These are phyloP conservation scores for Tarsius wallacei DNA, from an alignment of 2,797 vertebrate genomes.

Conservation along the genomic window DNA sequence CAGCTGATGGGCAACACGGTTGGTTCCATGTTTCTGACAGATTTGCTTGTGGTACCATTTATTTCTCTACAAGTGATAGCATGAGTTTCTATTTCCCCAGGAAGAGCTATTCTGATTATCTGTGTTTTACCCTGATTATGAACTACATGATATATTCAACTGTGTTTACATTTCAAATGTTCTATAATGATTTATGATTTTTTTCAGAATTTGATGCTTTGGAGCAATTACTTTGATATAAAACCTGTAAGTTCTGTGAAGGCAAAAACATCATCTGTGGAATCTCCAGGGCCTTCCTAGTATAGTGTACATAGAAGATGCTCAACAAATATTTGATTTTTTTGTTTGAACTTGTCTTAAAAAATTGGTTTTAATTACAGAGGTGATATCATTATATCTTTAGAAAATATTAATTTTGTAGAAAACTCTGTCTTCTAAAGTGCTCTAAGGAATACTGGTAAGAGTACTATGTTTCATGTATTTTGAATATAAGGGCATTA, in stretches of 20 bases:
- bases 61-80: neutral
- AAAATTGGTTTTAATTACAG: slow-evolving; percentile 48
- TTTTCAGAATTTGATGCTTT: slow-evolving; percentile 62
- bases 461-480: neutral
- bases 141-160: slow-evolving; percentile 33
- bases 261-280: neutral
- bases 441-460: neutral
- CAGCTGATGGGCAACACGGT: too few relatives aligned
- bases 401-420: slow-evolving; percentile 50
- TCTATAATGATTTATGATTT: slow-evolving; percentile 27
- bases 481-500: neutral
- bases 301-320: slow-evolving; percentile 11
- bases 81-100: neutral
- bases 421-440: neutral
- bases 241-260: slow-evolving; percentile 42
- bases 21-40: too few relatives aligned
- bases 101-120: slow-evolving; percentile 17
- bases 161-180: slow-evolving; percentile 62
- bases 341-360: slow-evolving; percentile 62
- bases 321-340: slow-evolving; percentile 72
- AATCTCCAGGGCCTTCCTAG: slow-evolving; percentile 42
- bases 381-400: slow-evolving; percentile 6
- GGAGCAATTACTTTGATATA: slow-evolving; percentile 68
- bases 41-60: neutral
- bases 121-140: slow-evolving; percentile 55